Base-by-base conservation (phyloP, 2,888 invertebrate species). In the Pharmacophagus antenor region DNA sequence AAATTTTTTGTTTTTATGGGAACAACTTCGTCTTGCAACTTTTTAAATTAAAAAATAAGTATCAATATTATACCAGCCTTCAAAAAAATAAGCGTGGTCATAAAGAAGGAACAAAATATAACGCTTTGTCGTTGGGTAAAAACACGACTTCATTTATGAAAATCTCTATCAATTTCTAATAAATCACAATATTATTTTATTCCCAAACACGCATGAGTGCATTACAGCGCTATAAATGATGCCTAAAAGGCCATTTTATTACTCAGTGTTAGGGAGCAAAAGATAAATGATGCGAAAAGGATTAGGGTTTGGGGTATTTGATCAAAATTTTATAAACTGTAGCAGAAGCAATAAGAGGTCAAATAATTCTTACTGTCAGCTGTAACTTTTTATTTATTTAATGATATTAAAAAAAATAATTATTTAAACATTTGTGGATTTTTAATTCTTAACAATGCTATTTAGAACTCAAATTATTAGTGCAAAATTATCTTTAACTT, bases 201-300 rank as follows among this genome's bases (percentile, higher is more conserved):
- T 37, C 41, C 23, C 41, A 41, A 48, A 48, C 47, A 49, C 18
- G 20, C 41, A 23, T 50, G 50, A 50, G 50, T 57, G 56, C 44
- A 57, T 42, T 56, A 57, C 41, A 42, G 50, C 27, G 27, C 42
- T 50, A 50, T 50, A 50, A 50, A 57, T 50, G 50, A n/a, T 44
- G 42, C 56, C 56, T 50, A 49, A 57, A 57, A 57, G 50, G 25
- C 50, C 21, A 50, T 50, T 57, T 57, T 57, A 57, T 57, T 57
- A 57, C 56, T 44, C 50, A 12, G 21, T 42, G 50, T 50, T 37
- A 5, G 25, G 41, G 41, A 37, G 56, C 21, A 44, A 42, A 57
- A 57, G 54, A 50, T 50, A 57, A 50, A 57, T 57, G 56, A 57
- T 50, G 49, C 44, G 56, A 57, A 57, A 57, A 50, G 27, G 49